Evolutionary conservation across 2,888 invertebrate genomes (phyloP).

Genomic region (Heliconius hortense): DNA sequence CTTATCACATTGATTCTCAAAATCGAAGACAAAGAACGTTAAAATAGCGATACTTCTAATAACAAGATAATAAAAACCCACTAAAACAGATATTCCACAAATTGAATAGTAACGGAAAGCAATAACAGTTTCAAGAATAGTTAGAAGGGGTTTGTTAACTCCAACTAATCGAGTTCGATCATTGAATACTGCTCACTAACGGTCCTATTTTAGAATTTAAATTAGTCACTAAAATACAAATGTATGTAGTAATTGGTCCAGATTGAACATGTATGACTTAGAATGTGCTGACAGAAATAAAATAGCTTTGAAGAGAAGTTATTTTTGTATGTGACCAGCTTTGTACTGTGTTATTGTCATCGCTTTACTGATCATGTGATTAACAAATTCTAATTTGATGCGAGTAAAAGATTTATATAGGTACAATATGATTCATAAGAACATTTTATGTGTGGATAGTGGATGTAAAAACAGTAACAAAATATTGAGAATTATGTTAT

Average conservation of each 20-base stretch:
- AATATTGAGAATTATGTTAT: too few species aligned
- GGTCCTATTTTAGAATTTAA: conserved; percentile 20
- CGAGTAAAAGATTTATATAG: background rate
- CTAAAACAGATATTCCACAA: conserved; percentile 18
- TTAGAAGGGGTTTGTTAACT: conserved; percentile 19
- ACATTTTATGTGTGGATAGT: too few species aligned
- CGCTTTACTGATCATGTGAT: background rate
- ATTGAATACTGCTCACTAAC: conserved; percentile 17
- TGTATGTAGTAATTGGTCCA: conserved; percentile 27
- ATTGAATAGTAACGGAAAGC: conserved; percentile 24
- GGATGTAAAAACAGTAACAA: too few species aligned
- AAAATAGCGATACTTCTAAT: background rate
- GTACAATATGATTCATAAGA: too few species aligned
- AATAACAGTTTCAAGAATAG: conserved; percentile 23
- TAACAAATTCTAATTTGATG: too few species aligned
- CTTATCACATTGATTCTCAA: background rate
- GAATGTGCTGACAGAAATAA: conserved; percentile 25
- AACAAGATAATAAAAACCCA: conserved; percentile 4
- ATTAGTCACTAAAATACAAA: conserved; percentile 26
- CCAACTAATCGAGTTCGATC: conserved; percentile 20
- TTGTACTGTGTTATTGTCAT: conserved; percentile 13
- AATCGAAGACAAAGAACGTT: background rate
- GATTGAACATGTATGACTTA: conserved; percentile 30
- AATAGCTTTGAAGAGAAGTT: background rate
- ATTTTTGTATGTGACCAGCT: background rate